Evolutionary conservation across 2,888 invertebrate species (phyloP), one percentile per base, ranked within the genome.

Genomic region (Mechanitis mazaeus): DNA sequence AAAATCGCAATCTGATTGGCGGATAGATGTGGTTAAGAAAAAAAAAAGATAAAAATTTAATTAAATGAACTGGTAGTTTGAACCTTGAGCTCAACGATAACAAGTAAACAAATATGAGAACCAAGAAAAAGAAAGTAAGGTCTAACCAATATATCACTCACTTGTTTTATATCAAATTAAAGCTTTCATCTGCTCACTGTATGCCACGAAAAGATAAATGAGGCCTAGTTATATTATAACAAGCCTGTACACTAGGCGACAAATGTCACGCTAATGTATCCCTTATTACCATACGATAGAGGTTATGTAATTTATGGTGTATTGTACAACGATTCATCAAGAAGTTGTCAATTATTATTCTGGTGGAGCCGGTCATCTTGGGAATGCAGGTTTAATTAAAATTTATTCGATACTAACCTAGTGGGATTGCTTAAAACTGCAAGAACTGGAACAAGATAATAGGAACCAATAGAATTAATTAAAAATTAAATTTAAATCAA

Each of bases 271-370:
- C 58, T n/a, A 64, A 60, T 59, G 57, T 62, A 55, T 28, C 28
- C 56, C 50, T 60, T 66, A 54, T 42, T 59, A 31, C 59, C 45
- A 56, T 60, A 33, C 12, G 54, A 55, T 64, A 66, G 59, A 46
- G 42, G 28, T 20, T 35, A 45, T 53, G 55, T 47, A 47, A 31
- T 58, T 31, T 56, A 50, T 56, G 59, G 58, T 53, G 59, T 56
- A 53, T 38, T 58, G 56, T 73, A 69, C 74, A 77, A 75, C 85
- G 83, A 89, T 90, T 90, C 85, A 90, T 90, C 89, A 89, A 82
- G 77, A 72, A 71, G 75, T 80, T 87, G 89, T 90, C 89, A 89
- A 90, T 90, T 89, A 87, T 82, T 75, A 76, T 75, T 71, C 75
- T 72, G 80, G 83, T 81, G 70, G 77, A 76, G 76, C 71, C 73